These are phyloP conservation scores for Gymnorhina tibicen DNA, from an alignment of 2,113 vertebrate species.

Conservation along the genomic window DNA sequence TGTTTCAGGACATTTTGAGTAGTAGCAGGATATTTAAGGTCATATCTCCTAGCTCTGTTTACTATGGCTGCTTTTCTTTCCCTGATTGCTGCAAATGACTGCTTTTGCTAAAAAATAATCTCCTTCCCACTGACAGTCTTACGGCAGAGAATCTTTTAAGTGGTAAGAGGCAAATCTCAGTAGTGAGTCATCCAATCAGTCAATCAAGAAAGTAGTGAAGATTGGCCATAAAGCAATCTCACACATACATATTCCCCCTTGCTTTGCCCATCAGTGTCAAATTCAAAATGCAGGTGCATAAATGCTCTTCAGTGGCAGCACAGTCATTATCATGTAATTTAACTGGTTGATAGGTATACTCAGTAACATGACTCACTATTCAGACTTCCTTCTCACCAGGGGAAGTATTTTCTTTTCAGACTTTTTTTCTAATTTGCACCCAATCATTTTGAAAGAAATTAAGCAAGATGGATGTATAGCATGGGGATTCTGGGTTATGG, in stretches of 20 bases:
- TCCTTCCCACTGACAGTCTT: neutral
- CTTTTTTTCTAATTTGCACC: neutral
- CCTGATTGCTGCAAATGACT: slow-evolving; percentile 2
- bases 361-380: neutral
- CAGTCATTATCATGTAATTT: neutral
- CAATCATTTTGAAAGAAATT: neutral
- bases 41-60: slow-evolving; percentile 5
- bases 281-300: slow-evolving; percentile 14
- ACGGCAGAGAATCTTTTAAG: neutral
- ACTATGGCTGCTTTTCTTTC: slow-evolving; percentile 4
- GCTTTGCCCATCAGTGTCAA: slow-evolving; percentile 14
- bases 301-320: neutral
- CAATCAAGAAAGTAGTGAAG: slow-evolving; percentile 41
- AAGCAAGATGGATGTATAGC: neutral
- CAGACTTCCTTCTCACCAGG: neutral
- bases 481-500: neutral
- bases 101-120: slow-evolving; percentile 37
- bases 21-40: slow-evolving; percentile 16
- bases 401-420: neutral
- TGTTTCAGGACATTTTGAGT: neutral
- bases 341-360: neutral
- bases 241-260: neutral
- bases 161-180: neutral
- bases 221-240: neutral
- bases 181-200: slow-evolving; percentile 53